Conservation (phyloP, 2,888 invertebrate genomes). For the Cyclophora punctaria region DNA sequence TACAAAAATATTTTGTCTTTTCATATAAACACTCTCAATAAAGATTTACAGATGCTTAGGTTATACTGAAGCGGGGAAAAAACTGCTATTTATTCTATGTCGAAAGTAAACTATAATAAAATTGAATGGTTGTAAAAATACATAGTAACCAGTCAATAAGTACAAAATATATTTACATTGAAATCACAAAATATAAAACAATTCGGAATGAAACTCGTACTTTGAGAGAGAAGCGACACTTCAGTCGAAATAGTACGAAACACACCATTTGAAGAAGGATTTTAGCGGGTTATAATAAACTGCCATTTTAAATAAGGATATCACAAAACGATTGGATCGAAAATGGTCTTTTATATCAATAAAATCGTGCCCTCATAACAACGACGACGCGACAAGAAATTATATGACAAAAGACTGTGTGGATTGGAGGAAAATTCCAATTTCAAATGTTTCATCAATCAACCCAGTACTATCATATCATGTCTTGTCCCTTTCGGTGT, state of each 20-base stretch:
- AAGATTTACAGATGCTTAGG: slow-evolving; percentile 12
- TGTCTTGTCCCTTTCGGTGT: too few species aligned
- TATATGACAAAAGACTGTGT: too few species aligned
- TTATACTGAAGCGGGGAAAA: slow-evolving; percentile 14
- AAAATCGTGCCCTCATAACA: too few species aligned
- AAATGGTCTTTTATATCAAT: too few species aligned
- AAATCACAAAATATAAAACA: slow-evolving; percentile 43
- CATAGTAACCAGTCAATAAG: slow-evolving; percentile 47
- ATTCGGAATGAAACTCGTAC: slow-evolving; percentile 45
- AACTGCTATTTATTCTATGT: slow-evolving; percentile 19
- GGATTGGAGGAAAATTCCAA: too few species aligned
- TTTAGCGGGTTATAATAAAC: too few species aligned
- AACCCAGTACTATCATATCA: too few species aligned
- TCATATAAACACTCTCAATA: slow-evolving; percentile 28
- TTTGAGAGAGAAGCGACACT: slow-evolving; percentile 19
- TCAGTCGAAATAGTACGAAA: slow-evolving; percentile 22
- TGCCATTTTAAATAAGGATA: too few species aligned
- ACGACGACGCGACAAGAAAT: too few species aligned
- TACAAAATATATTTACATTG: slow-evolving; percentile 64
- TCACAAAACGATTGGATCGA: too few species aligned
- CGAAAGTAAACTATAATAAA: slow-evolving; percentile 22
- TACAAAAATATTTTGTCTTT: slow-evolving; percentile 67
- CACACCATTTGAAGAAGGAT: too few species aligned
- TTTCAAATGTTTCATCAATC: too few species aligned
- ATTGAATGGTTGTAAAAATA: slow-evolving; percentile 11